Evolutionary conservation across 2,888 invertebrate genomes (phyloP).

Genomic region (Sympetrum striolatum): DNA sequence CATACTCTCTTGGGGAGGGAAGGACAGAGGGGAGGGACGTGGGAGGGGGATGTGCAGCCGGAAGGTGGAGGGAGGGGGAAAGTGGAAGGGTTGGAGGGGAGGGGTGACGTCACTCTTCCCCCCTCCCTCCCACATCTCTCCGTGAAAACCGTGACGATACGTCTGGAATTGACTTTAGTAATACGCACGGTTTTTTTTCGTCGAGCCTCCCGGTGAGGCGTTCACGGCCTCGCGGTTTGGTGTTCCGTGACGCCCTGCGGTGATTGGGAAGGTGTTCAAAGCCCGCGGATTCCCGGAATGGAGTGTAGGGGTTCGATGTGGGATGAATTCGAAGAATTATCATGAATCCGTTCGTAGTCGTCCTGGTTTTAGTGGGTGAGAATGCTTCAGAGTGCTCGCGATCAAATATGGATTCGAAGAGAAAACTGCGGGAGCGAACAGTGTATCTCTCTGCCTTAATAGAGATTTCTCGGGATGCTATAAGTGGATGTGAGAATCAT

Average conservation of each 20-base stretch:
- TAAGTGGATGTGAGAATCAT: too few species aligned
- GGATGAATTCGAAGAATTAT: too few species aligned
- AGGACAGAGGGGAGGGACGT: background rate
- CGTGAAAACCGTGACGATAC: background rate
- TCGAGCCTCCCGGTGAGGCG: background rate
- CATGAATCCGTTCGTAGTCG: too few species aligned
- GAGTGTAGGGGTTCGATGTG: background rate
- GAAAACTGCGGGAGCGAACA: too few species aligned
- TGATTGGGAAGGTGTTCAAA: background rate
- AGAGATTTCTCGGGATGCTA: too few species aligned
- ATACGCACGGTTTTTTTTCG: background rate
- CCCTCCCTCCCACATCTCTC: background rate
- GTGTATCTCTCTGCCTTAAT: too few species aligned
- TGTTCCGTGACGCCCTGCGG: background rate
- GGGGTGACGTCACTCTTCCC: conserved; percentile 2
- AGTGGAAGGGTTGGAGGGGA: conserved; percentile 37
- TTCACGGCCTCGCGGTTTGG: background rate
- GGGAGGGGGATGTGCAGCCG: background rate
- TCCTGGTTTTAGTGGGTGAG: too few species aligned
- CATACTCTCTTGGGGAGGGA: background rate
- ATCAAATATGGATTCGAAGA: too few species aligned
- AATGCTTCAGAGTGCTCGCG: too few species aligned
- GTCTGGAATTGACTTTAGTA: background rate
- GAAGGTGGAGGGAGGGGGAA: background rate
- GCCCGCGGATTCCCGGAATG: background rate